Evolutionary conservation across 2,113 vertebrate species (phyloP), one percentile per base, ranked within the genome.

Genomic region (Hipposideros armiger): DNA sequence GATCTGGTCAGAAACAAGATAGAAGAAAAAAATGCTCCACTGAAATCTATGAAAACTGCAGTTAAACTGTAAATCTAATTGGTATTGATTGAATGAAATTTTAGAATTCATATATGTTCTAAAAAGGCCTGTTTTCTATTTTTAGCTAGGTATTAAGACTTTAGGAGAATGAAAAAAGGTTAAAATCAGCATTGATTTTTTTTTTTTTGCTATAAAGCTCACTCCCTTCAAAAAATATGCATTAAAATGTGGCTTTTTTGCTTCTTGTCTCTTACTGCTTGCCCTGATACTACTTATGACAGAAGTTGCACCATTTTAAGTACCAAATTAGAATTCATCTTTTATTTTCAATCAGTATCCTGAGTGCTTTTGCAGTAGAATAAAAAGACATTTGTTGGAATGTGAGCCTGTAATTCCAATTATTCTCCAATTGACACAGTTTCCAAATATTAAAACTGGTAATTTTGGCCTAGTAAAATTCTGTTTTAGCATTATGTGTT

Each of bases 51-150:
- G 66, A 81, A 88, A 95, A 60, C 6, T 52, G 1, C 28, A 47
- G 32, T 86, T 76, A 90, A 80, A 72, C 15, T 81, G 5, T 60
- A 72, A 93, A 95, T 95, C 66, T 56, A 97, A 90, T 95, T 22
- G 42, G 52, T n/a, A 97, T 92, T 0, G 64, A 95, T 76, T 24
- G 16, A 76, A 77, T 77, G 30, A 83, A 95, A 77, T 87, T 81
- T 94, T 69, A 80, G 16, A 94, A 94, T 87, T 96, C 42, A 60
- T 50, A 5, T 60, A 32, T 73, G 70, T 77, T 93, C 50, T 66
- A 94, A 95, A 54, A 54, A 93, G 40, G 42, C 9, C 40, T 70
- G 30, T 36, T 95, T 94, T 96, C 47, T 85, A 47, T 70, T 94
- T 93, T 80, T 70, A 95, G 88, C 42, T 84, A 47, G 24, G 4